phyloP scores from a whole-genome alignment of 2,113 vertebrate species.

The Pleuronectes platessa region DNA sequence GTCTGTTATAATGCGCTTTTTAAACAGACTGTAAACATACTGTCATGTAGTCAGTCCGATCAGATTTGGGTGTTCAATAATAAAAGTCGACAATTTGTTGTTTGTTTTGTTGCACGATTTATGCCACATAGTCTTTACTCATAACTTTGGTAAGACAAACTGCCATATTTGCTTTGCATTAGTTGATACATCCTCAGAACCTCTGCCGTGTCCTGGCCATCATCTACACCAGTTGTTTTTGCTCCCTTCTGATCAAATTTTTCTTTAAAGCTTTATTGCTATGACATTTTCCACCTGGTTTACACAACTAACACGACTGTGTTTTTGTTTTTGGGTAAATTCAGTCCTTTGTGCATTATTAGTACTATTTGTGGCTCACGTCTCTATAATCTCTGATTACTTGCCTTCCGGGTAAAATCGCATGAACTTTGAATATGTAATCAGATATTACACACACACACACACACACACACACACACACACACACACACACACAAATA shows the following conservation, averaged over 20 bases:
- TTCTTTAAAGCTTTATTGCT: not conserved
- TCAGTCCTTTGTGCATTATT: not conserved
- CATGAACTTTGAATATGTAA: slow-evolving; percentile 2
- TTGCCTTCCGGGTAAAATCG: not conserved
- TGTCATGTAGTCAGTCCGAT: not conserved
- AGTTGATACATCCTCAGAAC: no score
- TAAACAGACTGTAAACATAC: not conserved
- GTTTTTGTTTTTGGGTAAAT: not conserved
- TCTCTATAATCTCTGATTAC: not conserved
- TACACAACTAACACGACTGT: not conserved
- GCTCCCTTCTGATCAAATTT: not conserved
- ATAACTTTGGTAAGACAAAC: no score
- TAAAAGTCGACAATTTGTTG: no score
- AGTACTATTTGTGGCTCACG: not conserved
- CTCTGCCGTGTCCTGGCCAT: no score
- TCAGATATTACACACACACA: not conserved
- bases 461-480: not conserved
- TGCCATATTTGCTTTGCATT: no score
- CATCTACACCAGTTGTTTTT: no score
- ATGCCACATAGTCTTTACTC: no score
- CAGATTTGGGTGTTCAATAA: not conserved
- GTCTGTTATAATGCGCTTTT: not conserved
- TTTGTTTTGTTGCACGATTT: no score
- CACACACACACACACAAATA: slow-evolving; percentile 2
- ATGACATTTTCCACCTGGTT: not conserved